These are phyloP conservation scores for Chloromyia formosa DNA, from an alignment of 2,888 invertebrate species.

Conservation along the genomic window DNA sequence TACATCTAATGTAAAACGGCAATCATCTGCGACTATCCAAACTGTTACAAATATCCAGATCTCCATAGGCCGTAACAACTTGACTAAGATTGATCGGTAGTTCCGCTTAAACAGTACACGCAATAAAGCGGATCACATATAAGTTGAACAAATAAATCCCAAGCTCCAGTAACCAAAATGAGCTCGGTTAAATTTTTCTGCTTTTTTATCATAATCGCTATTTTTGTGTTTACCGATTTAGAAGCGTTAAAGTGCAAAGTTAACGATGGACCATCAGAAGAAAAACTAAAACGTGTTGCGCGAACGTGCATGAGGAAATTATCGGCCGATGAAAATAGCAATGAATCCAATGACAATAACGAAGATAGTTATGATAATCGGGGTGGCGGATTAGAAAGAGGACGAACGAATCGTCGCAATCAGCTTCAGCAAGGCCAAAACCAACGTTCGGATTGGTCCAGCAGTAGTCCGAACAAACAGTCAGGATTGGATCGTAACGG, in stretches of 20 bases:
- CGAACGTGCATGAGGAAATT: slow-evolving; percentile 67
- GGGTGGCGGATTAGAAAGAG: not conserved
- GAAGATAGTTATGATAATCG: slow-evolving; percentile 19
- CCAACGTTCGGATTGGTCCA: no score
- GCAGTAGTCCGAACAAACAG: slow-evolving; percentile 38
- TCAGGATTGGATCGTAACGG: slow-evolving; percentile 48
- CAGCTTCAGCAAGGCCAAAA: slow-evolving; percentile 55
- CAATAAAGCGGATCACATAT: not conserved
- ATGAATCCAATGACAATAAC: slow-evolving; percentile 53
- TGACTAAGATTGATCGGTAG: not conserved
- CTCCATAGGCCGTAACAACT: no score
- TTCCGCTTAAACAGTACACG: not conserved
- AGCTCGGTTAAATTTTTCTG: not conserved
- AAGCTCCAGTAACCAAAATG: not conserved
- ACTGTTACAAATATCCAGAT: no score
- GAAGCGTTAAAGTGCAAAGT: slow-evolving; percentile 68
- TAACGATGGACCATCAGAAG: slow-evolving; percentile 69
- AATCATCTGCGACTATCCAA: no score
- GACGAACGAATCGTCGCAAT: slow-evolving; percentile 48
- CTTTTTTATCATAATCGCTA: not conserved
- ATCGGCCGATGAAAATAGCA: not conserved
- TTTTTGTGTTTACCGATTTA: not conserved
- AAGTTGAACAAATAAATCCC: not conserved
- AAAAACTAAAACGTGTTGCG: slow-evolving; percentile 68
- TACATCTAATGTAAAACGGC: no score